These are phyloP conservation scores for Macrophya annulata DNA, from an alignment of 2,888 invertebrate genomes.

Conservation along the genomic window DNA sequence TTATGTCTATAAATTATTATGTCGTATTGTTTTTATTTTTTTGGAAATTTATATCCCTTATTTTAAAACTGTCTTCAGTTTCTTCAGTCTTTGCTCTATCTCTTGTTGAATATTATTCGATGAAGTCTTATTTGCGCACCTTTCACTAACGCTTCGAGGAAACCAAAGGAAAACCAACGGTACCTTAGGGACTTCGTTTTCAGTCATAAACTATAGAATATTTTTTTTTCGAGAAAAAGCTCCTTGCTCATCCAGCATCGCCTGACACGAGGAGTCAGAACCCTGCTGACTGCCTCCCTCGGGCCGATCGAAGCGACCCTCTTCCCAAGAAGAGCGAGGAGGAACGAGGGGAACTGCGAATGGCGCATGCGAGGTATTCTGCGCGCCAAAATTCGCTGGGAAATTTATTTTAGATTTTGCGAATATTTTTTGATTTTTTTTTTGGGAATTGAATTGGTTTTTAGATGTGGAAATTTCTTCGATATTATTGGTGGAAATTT, in stretches of 20 bases:
- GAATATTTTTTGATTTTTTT: not conserved
- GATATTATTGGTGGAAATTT: not conserved
- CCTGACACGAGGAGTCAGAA: constrained; percentile 57
- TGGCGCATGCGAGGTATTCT: constrained; percentile 63
- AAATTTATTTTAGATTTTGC: not conserved
- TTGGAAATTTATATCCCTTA: not conserved
- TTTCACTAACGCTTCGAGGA: not conserved
- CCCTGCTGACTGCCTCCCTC: constrained; percentile 61
- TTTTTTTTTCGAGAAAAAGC: constrained; percentile 30
- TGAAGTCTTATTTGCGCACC: constrained; percentile 28
- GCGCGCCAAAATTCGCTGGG: constrained; percentile 62
- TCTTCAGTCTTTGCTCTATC: not conserved
- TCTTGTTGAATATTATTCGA: not conserved
- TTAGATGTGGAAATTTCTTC: too few species aligned
- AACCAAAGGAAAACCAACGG: not conserved
- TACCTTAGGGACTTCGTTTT: constrained; percentile 33
- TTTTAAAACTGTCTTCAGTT: not conserved
- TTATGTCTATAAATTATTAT: constrained; percentile 21
- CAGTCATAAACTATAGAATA: constrained; percentile 54
- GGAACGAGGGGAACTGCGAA: constrained; percentile 24
- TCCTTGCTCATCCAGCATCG: constrained; percentile 53
- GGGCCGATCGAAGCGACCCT: constrained; percentile 71
- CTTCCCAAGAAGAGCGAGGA: constrained; percentile 41
- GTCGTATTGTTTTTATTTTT: not conserved
- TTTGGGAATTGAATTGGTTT: too few species aligned